Base-by-base conservation (phyloP, 2,888 invertebrate species). In the Onthophagus sagittarius region DNA sequence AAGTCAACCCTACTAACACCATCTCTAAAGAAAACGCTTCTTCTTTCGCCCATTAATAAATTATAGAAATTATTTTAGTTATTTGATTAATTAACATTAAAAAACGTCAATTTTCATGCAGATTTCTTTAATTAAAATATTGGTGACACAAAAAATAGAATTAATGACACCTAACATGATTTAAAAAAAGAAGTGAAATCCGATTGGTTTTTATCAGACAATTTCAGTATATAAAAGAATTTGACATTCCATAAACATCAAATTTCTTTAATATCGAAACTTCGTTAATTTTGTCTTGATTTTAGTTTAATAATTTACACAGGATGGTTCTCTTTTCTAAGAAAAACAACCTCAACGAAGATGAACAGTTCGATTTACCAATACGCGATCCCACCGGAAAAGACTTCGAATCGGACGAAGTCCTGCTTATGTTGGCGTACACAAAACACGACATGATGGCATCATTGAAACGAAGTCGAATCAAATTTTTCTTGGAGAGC, bases 1-100 rank as follows among this genome's bases (percentile, higher is more conserved):
- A 80, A 77, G 74, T 83, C 83, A 14, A 83, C 81, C 39, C 78
- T 77, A 39, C 79, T 77, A 4, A 70, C 23, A 15, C 79, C 78
- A 70, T 82, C 82, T 63, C 76, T 71, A 64, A 75, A 75, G 64
- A 31, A 75, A 39, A 32, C 65, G 23, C 67, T 67, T 67, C 23
- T 23, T 67, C 67, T 67, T 23, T 32, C 67, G 6, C 31, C 3
- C n/a, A 67, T 67, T 53, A 53, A 53, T 3, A 53, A 53, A 53
- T 53, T 2, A 7, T 53, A 53, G 2, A 53, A 7, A 7, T 53
- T 53, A 53, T 53, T 53, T 9, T 53, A 53, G 39, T 53, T 53
- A 9, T 53, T 53, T 53, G 39, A 53, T 53, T 53, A 7, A 53
- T 53, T 53, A 11, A 53, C 39, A 53, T 11, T 1, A 53, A 53